Conservation (phyloP, 2,888 invertebrate species). For the Sphaerophoria rueppellii region DNA sequence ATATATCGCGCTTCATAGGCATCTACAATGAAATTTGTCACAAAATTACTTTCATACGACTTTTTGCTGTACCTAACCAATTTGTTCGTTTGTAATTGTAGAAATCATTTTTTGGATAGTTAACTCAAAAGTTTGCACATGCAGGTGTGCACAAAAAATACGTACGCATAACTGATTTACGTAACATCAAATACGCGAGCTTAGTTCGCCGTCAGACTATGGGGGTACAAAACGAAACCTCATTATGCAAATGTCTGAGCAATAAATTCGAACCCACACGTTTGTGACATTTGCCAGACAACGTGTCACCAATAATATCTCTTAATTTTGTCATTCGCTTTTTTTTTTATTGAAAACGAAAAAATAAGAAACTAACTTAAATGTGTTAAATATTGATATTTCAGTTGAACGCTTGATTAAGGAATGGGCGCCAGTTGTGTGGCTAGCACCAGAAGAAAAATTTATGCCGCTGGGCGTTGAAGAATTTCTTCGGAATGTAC, state of each 20-base stretch:
- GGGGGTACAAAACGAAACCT: neutral
- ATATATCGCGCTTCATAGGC: no score
- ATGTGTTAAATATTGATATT: conserved; percentile 45
- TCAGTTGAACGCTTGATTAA: conserved; percentile 83
- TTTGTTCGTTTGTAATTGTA: conserved; percentile 19
- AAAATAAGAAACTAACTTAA: neutral
- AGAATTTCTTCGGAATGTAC: conserved; percentile 85
- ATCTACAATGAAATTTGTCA: no score
- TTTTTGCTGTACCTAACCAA: no score
- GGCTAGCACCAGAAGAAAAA: conserved; percentile 86
- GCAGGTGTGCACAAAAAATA: conserved; percentile 42
- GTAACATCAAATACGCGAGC: conserved; percentile 41
- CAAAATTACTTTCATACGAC: no score
- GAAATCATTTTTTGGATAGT: conserved; percentile 44
- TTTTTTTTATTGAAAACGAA: neutral
- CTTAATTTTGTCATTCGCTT: neutral
- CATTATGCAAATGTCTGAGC: neutral
- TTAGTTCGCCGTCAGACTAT: neutral
- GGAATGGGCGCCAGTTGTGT: conserved; percentile 87
- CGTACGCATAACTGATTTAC: conserved; percentile 55
- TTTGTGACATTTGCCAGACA: neutral
- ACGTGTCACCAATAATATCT: neutral
- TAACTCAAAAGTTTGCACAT: conserved; percentile 56
- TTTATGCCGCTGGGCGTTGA: conserved; percentile 86
- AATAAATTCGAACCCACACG: neutral